Conservation (phyloP, 2,888 invertebrate species). For the Thysanoteuthis rhombus region DNA sequence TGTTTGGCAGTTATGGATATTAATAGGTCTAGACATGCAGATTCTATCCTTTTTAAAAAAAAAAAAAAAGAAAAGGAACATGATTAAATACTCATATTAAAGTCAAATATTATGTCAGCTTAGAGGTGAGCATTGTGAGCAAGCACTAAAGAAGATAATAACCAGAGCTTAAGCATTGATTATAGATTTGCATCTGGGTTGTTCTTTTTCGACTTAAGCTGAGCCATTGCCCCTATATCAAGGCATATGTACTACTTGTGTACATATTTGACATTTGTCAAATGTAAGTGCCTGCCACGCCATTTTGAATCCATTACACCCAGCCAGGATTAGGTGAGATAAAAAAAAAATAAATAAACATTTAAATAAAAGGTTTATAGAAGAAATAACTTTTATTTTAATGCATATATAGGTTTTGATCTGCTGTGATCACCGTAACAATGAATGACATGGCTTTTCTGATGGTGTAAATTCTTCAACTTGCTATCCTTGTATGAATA, state of each 20-base stretch:
- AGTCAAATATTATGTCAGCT: neutral
- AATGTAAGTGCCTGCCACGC: neutral
- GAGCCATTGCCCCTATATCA: neutral
- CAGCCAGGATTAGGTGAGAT: neutral
- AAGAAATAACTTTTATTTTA: no score
- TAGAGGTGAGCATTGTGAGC: neutral
- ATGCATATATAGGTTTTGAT: neutral
- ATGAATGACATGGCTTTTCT: no score
- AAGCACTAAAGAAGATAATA: neutral
- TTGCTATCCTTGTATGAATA: no score
- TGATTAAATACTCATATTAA: neutral
- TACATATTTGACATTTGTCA: neutral
- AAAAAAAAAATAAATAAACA: neutral
- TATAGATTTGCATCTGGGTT: neutral
- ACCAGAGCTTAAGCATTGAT: slow-evolving; percentile 12
- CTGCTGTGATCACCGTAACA: no score
- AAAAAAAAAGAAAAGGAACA: neutral
- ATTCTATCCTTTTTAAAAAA: neutral
- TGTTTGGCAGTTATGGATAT: no score
- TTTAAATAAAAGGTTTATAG: neutral
- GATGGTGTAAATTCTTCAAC: no score
- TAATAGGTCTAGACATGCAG: no score
- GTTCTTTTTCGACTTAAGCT: neutral
- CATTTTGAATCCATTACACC: neutral
- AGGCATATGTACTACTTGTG: neutral